These are phyloP conservation scores for Thera britannica DNA, from an alignment of 2,888 invertebrate genomes.

Conservation along the genomic window DNA sequence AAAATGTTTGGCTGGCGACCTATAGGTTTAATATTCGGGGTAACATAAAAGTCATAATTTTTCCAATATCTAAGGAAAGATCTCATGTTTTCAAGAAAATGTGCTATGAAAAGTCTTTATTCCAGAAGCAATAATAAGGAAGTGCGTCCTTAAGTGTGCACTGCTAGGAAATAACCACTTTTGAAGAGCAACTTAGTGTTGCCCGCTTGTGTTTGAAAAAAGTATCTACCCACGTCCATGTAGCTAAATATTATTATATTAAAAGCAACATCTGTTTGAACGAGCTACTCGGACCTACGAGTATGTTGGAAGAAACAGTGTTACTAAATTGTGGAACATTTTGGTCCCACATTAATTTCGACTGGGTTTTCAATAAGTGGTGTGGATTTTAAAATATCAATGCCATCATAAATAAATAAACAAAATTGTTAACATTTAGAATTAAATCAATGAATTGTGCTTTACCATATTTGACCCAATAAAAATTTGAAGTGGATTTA, in stretches of 20 bases:
- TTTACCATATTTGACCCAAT: too few relatives aligned
- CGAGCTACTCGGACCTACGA: too few relatives aligned
- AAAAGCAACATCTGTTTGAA: too few relatives aligned
- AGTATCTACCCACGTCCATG: neutral
- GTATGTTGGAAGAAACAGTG: too few relatives aligned
- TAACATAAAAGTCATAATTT: conserved; percentile 8
- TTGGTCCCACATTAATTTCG: too few relatives aligned
- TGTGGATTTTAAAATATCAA: too few relatives aligned
- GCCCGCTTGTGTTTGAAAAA: conserved; percentile 11
- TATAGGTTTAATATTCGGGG: neutral
- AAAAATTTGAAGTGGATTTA: neutral
- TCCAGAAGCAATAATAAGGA: conserved; percentile 22
- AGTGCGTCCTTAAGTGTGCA: conserved; percentile 29
- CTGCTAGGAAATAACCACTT: conserved; percentile 33
- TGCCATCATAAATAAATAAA: too few relatives aligned
- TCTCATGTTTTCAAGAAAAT: conserved; percentile 12
- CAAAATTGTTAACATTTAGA: too few relatives aligned
- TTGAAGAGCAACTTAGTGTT: conserved; percentile 9
- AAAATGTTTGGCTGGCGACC: neutral
- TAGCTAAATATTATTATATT: too few relatives aligned
- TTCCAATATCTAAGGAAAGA: conserved; percentile 11
- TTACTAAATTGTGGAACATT: too few relatives aligned
- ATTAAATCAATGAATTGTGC: too few relatives aligned
- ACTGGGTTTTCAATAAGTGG: too few relatives aligned
- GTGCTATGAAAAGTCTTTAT: conserved; percentile 24